Percentiles rank a stretch among this genome's conserved stretches.
phyloP scores from a whole-genome alignment of 2,888 invertebrate species.

The Mimachlamys varia region DNA sequence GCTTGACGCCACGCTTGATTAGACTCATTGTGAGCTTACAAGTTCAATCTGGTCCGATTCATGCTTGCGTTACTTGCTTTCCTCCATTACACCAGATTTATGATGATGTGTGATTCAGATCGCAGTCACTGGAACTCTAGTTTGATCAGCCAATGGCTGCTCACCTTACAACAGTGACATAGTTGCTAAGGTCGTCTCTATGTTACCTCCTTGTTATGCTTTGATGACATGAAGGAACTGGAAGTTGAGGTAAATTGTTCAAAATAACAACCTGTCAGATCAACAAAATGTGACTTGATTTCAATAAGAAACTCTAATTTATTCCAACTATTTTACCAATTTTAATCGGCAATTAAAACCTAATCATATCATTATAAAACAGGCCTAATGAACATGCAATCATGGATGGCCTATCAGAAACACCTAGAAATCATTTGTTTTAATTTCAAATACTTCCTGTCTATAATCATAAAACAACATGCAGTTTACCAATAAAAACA shows the following conservation, averaged over 20 bases:
- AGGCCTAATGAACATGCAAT: too few relatives aligned
- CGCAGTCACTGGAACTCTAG: neutral
- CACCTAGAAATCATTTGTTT: too few relatives aligned
- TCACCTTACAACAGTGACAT: neutral
- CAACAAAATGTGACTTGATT: neutral
- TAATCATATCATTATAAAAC: neutral
- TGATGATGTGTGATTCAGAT: neutral
- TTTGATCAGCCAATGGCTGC: neutral
- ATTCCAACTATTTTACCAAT: neutral
- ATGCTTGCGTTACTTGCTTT: slow-evolving; percentile 4
- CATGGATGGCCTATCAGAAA: too few relatives aligned
- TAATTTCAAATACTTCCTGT: neutral
- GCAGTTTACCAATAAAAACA: neutral
- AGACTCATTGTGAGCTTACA: neutral
- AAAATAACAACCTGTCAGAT: neutral
- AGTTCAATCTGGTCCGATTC: slow-evolving; percentile 1
- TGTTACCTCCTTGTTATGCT: neutral
- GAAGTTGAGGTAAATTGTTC: neutral
- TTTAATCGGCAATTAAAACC: neutral
- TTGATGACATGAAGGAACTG: neutral
- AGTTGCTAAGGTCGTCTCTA: neutral
- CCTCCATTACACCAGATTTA: neutral
- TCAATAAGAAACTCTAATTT: neutral
- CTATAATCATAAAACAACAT: neutral
- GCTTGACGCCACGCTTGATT: neutral